Evolutionary conservation across 2,888 invertebrate genomes (phyloP).

Genomic region (Pammene aurita): DNA sequence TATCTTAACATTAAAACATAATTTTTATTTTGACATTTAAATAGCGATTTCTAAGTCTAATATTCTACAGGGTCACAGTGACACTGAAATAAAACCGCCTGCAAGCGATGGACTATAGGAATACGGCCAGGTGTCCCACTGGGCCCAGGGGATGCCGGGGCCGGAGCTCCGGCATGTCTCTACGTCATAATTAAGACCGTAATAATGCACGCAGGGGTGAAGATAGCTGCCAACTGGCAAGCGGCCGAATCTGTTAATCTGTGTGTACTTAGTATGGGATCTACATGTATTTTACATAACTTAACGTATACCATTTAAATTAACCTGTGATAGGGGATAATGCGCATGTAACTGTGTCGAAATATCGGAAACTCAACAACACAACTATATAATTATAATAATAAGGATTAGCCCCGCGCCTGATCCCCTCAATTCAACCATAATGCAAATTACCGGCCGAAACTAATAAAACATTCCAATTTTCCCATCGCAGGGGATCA

Average conservation of each 20-base stretch:
- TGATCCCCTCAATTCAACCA: constrained; percentile 17
- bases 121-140: too few species aligned
- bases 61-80: too few species aligned
- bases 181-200: constrained; percentile 15
- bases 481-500: constrained; percentile 33
- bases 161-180: too few species aligned
- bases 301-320: constrained; percentile 2
- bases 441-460: constrained; percentile 33
- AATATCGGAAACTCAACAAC: too few species aligned
- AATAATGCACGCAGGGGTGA: constrained; percentile 11
- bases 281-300: constrained; percentile 30
- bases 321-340: too few species aligned
- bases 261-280: constrained; percentile 28
- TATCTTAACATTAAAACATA: too few species aligned
- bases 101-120: neutral
- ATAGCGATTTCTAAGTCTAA: too few species aligned
- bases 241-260: constrained; percentile 31
- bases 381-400: neutral
- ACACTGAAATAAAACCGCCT: too few species aligned
- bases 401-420: neutral
- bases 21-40: too few species aligned
- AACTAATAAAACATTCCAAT: constrained; percentile 37
- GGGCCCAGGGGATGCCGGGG: too few species aligned
- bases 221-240: constrained; percentile 33
- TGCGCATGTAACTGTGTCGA: too few species aligned